phyloP scores from a whole-genome alignment of 2,113 vertebrate genomes.

The Nothobranchius furzeri region DNA sequence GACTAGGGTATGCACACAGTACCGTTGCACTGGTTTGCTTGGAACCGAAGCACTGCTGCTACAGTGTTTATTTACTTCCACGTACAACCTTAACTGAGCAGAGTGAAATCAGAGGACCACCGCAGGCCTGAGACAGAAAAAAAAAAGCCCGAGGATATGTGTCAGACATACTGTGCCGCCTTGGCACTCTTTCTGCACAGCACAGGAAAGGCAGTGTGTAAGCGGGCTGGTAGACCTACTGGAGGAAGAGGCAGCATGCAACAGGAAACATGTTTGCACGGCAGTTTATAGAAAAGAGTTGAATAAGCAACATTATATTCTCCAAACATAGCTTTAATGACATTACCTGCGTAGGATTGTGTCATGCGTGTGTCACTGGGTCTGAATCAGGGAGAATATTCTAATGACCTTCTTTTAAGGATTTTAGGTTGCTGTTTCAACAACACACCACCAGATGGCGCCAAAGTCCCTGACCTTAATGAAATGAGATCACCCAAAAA shows the following conservation, averaged over 20 bases:
- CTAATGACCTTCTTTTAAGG: neutral
- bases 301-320: constrained; percentile 57
- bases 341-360: constrained; percentile 22
- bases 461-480: neutral
- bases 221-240: constrained; percentile 46
- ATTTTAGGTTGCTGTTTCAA: constrained; percentile 13
- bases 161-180: constrained; percentile 56
- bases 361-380: no score
- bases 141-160: constrained; percentile 50
- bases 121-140: constrained; percentile 40
- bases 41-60: constrained; percentile 51
- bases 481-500: neutral
- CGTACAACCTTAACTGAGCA: constrained; percentile 42
- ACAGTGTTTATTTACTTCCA: constrained; percentile 74
- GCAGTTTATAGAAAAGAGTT: constrained; percentile 46
- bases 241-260: constrained; percentile 40
- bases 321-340: constrained; percentile 32
- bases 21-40: constrained; percentile 55
- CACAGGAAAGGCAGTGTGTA: constrained; percentile 41
- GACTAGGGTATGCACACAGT: constrained; percentile 48
- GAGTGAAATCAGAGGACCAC: constrained; percentile 68
- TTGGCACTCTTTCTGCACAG: constrained; percentile 59
- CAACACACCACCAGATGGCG: constrained; percentile 42
- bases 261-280: constrained; percentile 46
- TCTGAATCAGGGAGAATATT: no score